Evolutionary conservation across 2,797 vertebrate species (phyloP), one percentile per base, ranked within the genome.

Genomic region (Pseudomugil gertrudae): DNA sequence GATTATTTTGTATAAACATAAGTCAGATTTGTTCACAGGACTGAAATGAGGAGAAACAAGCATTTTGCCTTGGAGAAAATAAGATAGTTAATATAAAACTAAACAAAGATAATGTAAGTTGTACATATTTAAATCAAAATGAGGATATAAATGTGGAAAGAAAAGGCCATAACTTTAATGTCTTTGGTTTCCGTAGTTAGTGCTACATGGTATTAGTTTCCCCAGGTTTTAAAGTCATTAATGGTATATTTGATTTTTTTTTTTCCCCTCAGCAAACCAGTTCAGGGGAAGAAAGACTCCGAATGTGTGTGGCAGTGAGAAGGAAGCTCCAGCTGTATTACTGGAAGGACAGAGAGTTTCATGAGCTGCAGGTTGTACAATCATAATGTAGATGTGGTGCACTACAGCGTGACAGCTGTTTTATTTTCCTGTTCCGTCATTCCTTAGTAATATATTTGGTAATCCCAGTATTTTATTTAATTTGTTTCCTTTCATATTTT

Each of bases 251-350:
- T 61, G 35, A 9, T 38, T 55, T 59, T 5, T 11, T 40, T 66
- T 24, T 11, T 72, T 8, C 19, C 35, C 29, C 33, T 47, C 84
- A 98, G 97, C 94, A 96, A 55, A 93, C 92, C 9, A 91, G 90
- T 27, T 81, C 94, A 0, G 96, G 96, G 6, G 98, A 98, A 68
- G 96, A 96, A 68, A 92, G 90, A 52, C 80, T 99, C 65, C 93
- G 95, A 69, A 95, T 99, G 96, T 99, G 98, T 15, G 97, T 99
- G 14, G 98, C 97, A 0, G 97, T 99, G 48, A 96, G 94, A 69
- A 99, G 95, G 92, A 99, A 98, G 65, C 93, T 99, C 0, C 98
- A 98, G 78, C 90, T 99, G 26, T 99, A 98, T 90, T 98, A 95
- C 91, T 99, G 98, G 98, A 98, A 98, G 82, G 97, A 98, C 79